Conservation (phyloP, 2,113 vertebrate species). For the Todiramphus chloris region DNA sequence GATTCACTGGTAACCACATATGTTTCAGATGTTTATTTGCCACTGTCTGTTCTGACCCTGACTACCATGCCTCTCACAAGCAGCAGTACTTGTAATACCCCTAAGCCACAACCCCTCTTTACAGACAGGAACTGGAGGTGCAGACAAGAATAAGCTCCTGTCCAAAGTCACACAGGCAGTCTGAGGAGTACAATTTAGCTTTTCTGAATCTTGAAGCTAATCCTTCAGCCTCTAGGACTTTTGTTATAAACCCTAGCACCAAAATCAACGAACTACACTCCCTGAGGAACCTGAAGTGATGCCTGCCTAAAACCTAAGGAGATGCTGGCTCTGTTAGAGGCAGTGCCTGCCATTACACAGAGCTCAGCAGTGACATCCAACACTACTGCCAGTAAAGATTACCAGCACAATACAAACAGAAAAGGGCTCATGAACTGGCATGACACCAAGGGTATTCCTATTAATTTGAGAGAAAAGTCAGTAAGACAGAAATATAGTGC, state of each 20-base stretch:
- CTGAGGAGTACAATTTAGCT: background rate
- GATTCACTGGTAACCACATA: rapidly evolving
- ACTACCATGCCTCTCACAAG: background rate
- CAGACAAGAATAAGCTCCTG: background rate
- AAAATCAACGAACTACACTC: background rate
- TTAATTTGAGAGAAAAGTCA: background rate
- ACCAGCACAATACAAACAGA: background rate
- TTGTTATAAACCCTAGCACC: background rate
- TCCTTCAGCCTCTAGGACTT: background rate
- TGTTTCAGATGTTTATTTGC: background rate
- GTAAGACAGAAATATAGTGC: background rate
- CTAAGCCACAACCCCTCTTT: background rate
- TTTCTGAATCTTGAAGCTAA: background rate
- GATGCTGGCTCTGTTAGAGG: background rate
- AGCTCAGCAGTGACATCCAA: background rate
- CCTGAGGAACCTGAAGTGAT: background rate
- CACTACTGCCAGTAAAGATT: background rate
- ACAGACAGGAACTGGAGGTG: background rate
- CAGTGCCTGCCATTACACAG: background rate
- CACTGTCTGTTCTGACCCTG: background rate
- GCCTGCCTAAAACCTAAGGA: background rate
- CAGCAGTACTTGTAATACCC: background rate
- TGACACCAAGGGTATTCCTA: background rate
- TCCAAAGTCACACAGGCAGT: background rate
- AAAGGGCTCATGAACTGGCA: background rate